Conservation (phyloP, 2,888 invertebrate genomes). For the Dicyrtoma fusca region DNA sequence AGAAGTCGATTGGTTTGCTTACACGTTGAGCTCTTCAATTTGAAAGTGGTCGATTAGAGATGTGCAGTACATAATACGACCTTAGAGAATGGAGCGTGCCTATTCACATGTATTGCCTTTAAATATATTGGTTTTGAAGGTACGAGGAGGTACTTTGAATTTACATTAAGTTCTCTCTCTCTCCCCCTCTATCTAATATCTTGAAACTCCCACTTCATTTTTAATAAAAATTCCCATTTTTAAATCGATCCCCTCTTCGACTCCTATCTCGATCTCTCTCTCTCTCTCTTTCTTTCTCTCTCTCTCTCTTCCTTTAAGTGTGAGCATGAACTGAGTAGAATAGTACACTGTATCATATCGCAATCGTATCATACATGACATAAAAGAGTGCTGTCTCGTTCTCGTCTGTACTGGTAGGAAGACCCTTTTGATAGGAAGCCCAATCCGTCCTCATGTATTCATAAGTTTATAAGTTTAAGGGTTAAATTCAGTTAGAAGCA, state of each 20-base stretch:
- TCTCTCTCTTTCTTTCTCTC: conserved; percentile 4
- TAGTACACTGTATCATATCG: background rate
- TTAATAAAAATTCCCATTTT: conserved; percentile 33
- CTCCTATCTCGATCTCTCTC: background rate
- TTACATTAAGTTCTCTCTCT: conserved; percentile 13
- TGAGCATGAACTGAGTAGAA: background rate
- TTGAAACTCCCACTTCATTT: conserved; percentile 28
- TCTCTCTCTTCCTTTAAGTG: background rate
- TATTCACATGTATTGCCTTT: no score
- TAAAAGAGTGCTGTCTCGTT: background rate
- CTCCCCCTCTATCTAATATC: conserved; percentile 22
- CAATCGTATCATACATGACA: background rate
- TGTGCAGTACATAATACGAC: background rate
- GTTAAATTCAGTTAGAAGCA: conserved; percentile 20
- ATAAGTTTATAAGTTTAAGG: conserved; percentile 25
- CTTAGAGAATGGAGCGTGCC: background rate
- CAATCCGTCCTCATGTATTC: conserved; percentile 22
- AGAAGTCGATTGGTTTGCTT: no score
- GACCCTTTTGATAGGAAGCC: background rate
- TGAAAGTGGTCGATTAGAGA: no score
- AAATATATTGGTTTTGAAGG: conserved; percentile 19
- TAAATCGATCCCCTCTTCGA: conserved; percentile 24
- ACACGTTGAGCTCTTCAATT: no score
- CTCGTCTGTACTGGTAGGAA: background rate
- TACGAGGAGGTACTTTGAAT: conserved; percentile 14